Evolutionary conservation across 2,888 invertebrate genomes (phyloP), one percentile per base, ranked within the genome.

Genomic region (Eremobia ochroleuca): DNA sequence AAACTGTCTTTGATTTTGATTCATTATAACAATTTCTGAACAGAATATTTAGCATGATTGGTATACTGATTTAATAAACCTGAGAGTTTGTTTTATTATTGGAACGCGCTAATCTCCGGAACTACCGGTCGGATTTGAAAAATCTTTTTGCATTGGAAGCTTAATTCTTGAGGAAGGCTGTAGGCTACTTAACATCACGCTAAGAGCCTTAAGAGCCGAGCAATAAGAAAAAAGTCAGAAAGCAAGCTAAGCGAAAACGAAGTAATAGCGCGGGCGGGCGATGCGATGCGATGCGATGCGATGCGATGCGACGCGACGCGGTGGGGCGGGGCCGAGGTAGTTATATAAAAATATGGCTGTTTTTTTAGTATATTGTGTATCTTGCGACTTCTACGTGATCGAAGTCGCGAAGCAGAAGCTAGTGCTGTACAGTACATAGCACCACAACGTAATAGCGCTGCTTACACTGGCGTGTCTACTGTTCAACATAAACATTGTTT

Each of bases 1-100:
- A 40, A 79, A 52, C 18, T 79, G 37, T 31, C n/a, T 25, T 28
- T n/a, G 31, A 68, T 68, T 68, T 68, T 34, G 25, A 79, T 43
- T 70, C 37, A 43, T 31, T 52, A 18, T 34, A 34, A 9, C 5
- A 6, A 59, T 59, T n/a, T 58, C 28, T 15, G 8, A 49, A 68
- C 21, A 28, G 9, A 43, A n/a, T 43, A 34, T 37, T 75, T 18
- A 3, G 18, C 6, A 25, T 46, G 21, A 59, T n/a, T 11, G 52
- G 11, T 55, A 13, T 55, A n/a, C n/a, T 13, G 11, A n/a, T 55
- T 55, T n/a, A n/a, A n/a, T n/a, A 55, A 55, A n/a, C 52, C n/a
- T 55, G n/a, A 55, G 11, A 25, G 49, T n/a, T 55, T n/a, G n/a
- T n/a, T n/a, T 52, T n/a, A n/a, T 52, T 52, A 52, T 52, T 52